A percentile compares a stretch with the other conserved stretches of the same genome.
These are phyloP conservation scores for Therioaphis trifolii DNA, from an alignment of 2,888 invertebrate genomes.

Conservation along the genomic window DNA sequence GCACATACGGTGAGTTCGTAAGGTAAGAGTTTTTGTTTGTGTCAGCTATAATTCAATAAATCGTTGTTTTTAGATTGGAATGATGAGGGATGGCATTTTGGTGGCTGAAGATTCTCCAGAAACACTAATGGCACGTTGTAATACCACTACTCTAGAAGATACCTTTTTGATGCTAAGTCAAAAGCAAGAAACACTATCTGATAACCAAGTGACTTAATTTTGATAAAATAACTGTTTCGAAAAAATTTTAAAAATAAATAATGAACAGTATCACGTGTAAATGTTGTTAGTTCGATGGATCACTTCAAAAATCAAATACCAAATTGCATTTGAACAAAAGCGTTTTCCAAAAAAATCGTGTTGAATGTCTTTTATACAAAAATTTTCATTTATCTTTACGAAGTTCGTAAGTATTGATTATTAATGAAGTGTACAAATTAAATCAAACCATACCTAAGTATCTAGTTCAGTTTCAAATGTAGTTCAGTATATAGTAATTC, in stretches of 20 bases:
- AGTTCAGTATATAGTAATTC: no score
- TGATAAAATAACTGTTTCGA: no score
- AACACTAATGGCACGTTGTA: conserved; percentile 68
- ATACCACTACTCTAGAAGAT: conserved; percentile 69
- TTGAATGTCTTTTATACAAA: conserved; percentile 58
- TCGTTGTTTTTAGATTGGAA: not conserved
- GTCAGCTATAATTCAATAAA: not conserved
- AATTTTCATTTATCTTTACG: conserved; percentile 55
- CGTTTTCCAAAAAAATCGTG: not conserved
- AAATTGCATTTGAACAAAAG: not conserved
- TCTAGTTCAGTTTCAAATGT: no score
- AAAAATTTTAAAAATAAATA: conserved; percentile 10
- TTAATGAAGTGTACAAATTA: no score
- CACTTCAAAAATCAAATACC: not conserved
- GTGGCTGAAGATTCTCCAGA: conserved; percentile 71
- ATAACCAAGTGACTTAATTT: no score
- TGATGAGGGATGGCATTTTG: conserved; percentile 70
- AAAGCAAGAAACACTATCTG: conserved; percentile 71
- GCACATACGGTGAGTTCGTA: conserved; percentile 77
- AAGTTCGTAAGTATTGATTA: conserved; percentile 61
- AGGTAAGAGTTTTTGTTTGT: not conserved
- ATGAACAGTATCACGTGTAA: no score
- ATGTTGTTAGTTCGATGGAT: no score
- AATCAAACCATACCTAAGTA: no score
- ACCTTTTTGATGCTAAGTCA: conserved; percentile 71